These are phyloP conservation scores for Trichogramma dendrolimi DNA, from an alignment of 2,888 invertebrate genomes.

Conservation along the genomic window DNA sequence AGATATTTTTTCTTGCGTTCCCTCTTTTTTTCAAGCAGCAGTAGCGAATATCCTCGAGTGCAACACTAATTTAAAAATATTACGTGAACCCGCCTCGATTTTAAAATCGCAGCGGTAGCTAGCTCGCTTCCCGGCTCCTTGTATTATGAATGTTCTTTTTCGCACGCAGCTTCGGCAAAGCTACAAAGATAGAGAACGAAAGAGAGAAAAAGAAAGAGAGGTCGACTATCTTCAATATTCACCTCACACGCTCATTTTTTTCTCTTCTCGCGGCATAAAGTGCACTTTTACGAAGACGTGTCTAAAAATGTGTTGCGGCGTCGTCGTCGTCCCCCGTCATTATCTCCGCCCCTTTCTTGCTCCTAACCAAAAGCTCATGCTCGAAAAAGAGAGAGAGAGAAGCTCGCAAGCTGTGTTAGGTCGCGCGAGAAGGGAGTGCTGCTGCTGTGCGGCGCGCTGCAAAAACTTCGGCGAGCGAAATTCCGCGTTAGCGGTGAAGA, in stretches of 20 bases:
- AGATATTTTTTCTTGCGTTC: constrained; percentile 5
- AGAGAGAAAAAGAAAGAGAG: background rate
- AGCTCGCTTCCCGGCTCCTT: background rate
- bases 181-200: too few species aligned
- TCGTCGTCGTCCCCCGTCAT: constrained; percentile 2
- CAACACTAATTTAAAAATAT: constrained; percentile 28
- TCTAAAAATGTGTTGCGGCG: constrained; percentile 23
- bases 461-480: constrained; percentile 11
- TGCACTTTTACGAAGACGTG: constrained; percentile 20
- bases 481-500: constrained; percentile 1
- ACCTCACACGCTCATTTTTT: constrained; percentile 27
- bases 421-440: too few species aligned
- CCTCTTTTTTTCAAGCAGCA: too few species aligned
- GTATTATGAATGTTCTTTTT: background rate
- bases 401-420: too few species aligned
- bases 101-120: constrained; percentile 5
- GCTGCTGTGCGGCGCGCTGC: too few species aligned
- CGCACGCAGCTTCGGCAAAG: background rate
- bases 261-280: constrained; percentile 13
- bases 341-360: background rate
- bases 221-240: constrained; percentile 22
- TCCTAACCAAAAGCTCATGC: background rate
- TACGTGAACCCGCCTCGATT: constrained; percentile 22
- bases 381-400: too few species aligned
- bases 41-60: constrained; percentile 8